Evolutionary conservation across 2,888 invertebrate species (phyloP).

Genomic region (Eurytoma californica): DNA sequence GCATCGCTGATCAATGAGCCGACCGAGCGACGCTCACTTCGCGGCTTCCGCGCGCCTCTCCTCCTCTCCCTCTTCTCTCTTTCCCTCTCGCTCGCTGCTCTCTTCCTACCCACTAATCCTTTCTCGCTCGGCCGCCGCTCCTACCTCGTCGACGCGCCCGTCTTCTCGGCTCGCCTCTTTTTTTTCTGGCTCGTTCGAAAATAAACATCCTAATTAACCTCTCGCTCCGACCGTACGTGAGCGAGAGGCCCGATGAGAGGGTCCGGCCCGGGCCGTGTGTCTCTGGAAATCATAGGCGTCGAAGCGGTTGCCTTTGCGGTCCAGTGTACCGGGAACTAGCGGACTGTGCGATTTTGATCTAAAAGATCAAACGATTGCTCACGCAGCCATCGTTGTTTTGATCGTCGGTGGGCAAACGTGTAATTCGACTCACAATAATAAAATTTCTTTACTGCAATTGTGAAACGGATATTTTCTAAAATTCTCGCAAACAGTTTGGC

Average conservation of each 20-base stretch:
- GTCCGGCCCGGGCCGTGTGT: neutral
- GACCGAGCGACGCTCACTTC: conserved; percentile 39
- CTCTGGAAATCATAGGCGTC: neutral
- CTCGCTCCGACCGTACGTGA: neutral
- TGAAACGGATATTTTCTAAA: too few relatives aligned
- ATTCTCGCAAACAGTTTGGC: too few relatives aligned
- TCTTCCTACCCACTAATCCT: neutral
- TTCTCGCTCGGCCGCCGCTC: neutral
- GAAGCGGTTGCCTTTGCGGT: neutral
- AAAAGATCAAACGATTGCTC: too few relatives aligned
- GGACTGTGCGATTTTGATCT: too few relatives aligned
- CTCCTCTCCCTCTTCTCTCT: neutral
- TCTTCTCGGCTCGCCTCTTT: neutral
- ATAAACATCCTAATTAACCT: conserved; percentile 47
- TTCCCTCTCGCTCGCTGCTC: too few relatives aligned
- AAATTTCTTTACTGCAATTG: too few relatives aligned
- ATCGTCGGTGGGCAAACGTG: too few relatives aligned
- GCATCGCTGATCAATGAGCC: conserved; percentile 55
- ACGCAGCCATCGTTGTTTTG: too few relatives aligned
- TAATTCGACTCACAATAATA: too few relatives aligned
- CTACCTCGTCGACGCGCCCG: neutral
- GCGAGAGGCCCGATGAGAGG: neutral
- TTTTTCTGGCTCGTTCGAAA: neutral
- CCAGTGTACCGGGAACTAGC: too few relatives aligned
- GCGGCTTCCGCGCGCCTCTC: conserved; percentile 17